Evolutionary conservation across 2,888 invertebrate genomes (phyloP), one percentile per base, ranked within the genome.

Genomic region (Gandaritis pyraliata): DNA sequence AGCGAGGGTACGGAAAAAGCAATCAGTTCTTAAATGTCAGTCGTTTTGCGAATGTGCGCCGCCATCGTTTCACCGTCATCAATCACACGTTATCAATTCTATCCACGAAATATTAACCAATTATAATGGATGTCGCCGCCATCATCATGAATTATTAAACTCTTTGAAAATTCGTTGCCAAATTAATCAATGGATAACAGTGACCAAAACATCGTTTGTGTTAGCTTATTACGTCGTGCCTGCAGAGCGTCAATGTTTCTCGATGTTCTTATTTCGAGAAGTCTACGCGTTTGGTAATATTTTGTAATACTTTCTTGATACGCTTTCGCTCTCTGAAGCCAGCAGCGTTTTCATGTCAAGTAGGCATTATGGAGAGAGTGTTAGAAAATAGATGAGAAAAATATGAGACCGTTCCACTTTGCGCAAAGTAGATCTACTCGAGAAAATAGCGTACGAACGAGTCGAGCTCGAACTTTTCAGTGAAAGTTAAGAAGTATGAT

Each of bases 51-150:
- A 66, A 70, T 66, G 70, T 72, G 66, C 72, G 75, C 69, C 70
- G 68, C 78, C 79, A 80, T 82, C 85, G 84, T 85, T 86, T 85
- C 61, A 61, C 72, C 74, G 74, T 81, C 88, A 90, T 90, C 87
- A 88, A 90, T 90, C 89, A 88, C 81, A 76, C 82, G 85, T 85
- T 88, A 90, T 88, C 90, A 85, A 85, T 82, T 78, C 81, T 77
- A 81, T 74, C 82, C 81, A 77, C 80, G 71, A 86, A 86, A 85
- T 87, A 86, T 87, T 81, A 83, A 81, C 81, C 86, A 89, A 88
- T 89, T 88, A 87, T 78, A 82, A 81, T 80, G 76, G 76, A 71
- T 72, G 75, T 75, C 78, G 70, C 70, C 18, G 47, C 23, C 77
- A 77, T 74, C 80, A 75, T 72, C 79, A 73, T 77, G 71, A 83